Evolutionary conservation across 92 coral and sea anemone genomes (phyloP).

Genomic region (Epizoanthus fatuus): DNA sequence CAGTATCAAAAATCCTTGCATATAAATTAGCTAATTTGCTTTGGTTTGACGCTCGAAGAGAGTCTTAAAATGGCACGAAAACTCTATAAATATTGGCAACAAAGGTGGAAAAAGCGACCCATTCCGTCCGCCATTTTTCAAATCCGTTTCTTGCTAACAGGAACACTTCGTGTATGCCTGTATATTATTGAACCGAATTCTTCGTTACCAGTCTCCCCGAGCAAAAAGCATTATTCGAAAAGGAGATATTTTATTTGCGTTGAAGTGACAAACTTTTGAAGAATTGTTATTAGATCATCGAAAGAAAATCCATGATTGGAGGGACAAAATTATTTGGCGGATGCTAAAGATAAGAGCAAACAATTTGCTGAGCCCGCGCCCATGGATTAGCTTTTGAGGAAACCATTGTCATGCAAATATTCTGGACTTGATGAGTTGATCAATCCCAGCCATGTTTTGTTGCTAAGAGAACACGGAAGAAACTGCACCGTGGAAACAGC

Average conservation of each 20-base stretch:
- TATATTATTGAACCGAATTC: background rate
- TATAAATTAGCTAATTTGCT: background rate
- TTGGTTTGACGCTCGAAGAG: background rate
- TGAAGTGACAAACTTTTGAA: no score
- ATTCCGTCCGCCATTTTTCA: conserved; percentile 61
- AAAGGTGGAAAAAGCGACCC: background rate
- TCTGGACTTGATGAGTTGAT: background rate
- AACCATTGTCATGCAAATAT: conserved; percentile 35
- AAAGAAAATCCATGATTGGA: conserved; percentile 8
- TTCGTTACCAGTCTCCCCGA: conserved; percentile 19
- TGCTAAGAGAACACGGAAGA: background rate
- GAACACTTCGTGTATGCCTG: conserved; percentile 20
- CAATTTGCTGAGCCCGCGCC: background rate
- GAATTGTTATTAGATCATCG: no score
- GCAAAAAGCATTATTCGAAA: no score
- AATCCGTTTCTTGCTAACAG: conserved; percentile 25
- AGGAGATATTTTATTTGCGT: no score
- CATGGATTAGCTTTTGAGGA: background rate
- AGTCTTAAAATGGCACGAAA: background rate
- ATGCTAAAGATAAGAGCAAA: background rate
- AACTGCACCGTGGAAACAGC: background rate
- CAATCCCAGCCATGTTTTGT: background rate
- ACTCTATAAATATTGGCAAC: background rate
- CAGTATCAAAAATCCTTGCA: background rate
- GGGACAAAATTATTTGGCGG: background rate